These are phyloP conservation scores for Lucifuga dentata DNA, from an alignment of 2,113 vertebrate genomes.

Conservation along the genomic window DNA sequence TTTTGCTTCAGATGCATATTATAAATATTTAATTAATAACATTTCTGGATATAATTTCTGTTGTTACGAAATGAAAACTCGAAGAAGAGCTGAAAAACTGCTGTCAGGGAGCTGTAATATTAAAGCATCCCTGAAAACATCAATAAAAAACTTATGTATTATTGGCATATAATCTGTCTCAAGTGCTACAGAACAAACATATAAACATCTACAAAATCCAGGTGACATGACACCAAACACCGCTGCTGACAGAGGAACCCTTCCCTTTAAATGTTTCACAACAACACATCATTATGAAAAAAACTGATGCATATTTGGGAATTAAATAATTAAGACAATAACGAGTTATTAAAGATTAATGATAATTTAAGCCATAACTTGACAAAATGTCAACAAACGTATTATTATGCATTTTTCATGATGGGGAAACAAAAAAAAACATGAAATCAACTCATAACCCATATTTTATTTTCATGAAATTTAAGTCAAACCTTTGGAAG, in stretches of 20 bases:
- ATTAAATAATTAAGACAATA: conserved; percentile 24
- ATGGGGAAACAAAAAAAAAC: not conserved
- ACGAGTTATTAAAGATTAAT: conserved; percentile 53
- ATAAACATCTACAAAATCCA: conserved; percentile 54
- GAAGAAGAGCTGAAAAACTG: not conserved
- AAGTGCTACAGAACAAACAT: conserved; percentile 69
- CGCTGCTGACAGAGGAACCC: conserved; percentile 34
- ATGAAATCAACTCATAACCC: not conserved
- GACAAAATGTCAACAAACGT: no score
- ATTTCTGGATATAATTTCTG: no score
- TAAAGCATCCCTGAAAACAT: conserved; percentile 37
- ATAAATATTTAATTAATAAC: no score
- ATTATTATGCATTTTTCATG: no score
- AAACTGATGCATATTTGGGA: not conserved
- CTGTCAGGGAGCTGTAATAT: conserved; percentile 28
- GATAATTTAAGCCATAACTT: no score
- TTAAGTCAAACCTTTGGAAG: not conserved
- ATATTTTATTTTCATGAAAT: not conserved
- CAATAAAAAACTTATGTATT: conserved; percentile 28
- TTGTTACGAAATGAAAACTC: no score
- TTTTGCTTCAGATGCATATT: no score
- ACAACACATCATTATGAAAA: not conserved
- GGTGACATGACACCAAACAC: conserved; percentile 33
- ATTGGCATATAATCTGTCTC: conserved; percentile 66
- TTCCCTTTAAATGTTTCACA: not conserved